These are phyloP conservation scores for Cettia cetti DNA, from an alignment of 2,113 vertebrate genomes.

Conservation along the genomic window DNA sequence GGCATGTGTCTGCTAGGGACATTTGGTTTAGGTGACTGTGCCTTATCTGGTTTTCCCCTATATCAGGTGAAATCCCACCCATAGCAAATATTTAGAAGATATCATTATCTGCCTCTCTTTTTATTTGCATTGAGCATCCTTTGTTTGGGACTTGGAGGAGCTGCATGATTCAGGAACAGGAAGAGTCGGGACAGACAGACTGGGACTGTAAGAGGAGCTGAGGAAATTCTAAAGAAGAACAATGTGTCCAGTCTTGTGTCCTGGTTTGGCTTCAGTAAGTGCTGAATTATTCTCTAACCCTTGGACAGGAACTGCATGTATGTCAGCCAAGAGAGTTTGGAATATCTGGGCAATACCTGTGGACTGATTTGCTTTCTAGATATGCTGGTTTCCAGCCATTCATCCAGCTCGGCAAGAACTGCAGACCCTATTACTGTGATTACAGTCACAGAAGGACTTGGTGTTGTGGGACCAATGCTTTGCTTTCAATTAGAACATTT, in stretches of 20 bases:
- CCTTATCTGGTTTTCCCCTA: not conserved
- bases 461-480: not conserved
- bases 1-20: not conserved
- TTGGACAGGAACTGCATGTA: not conserved
- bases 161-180: constrained; percentile 6
- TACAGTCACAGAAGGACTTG: not conserved
- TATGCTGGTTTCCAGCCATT: not conserved
- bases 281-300: not conserved
- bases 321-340: not conserved
- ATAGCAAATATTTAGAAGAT: constrained; percentile 30
- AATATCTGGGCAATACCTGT: constrained; percentile 11
- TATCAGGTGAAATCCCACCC: not conserved
- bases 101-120: not conserved
- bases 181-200: not conserved
- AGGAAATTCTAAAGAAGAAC: constrained; percentile 34
- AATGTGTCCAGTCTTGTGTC: not conserved
- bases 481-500: not conserved
- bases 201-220: not conserved
- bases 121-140: constrained; percentile 13
- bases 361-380: not conserved
- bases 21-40: not conserved
- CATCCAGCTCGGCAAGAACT: not conserved
- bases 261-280: not conserved
- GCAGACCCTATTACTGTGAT: not conserved
- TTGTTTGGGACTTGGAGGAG: constrained; percentile 16